Evolutionary conservation across 2,888 invertebrate genomes (phyloP), one percentile per base, ranked within the genome.

Genomic region (Platycheirus rosarum): DNA sequence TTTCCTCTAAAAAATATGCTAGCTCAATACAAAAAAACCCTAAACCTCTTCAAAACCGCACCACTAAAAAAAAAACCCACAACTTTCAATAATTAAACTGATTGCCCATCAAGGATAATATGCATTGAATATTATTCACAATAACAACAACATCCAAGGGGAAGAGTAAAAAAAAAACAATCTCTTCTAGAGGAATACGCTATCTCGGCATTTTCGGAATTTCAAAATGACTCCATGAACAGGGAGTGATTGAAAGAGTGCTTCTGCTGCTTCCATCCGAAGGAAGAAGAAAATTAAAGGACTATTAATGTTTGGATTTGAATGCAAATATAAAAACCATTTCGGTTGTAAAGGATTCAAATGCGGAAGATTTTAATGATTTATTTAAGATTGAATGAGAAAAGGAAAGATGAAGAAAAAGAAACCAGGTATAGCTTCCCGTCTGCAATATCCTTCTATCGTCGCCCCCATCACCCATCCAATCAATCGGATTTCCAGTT

Each of bases 321-420:
- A 42, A 76, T 80, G 80, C 65, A 76, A 76, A 80, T 71, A 14
- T 23, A 13, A 70, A 70, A 76, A 37, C 60, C 60, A 42, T 62
- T 51, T 2, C 57, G 60, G 70, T 76, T 66, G 60, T 71, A 70
- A 76, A 80, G 65, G 70, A 80, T 71, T 71, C 76, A 66, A 76
- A 76, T 37, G 76, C 80, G 80, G 80, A 80, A 80, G 80, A 80
- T 80, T 80, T 76, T 80, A 80, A 80, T 80, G 80, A 76, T 76
- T 80, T 76, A 70, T 76, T 70, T 80, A 66, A 69, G 49, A 69
- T 74, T 62, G 62, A 49, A 57, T 48, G 32, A 14, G 40, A 6
- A 60, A 46, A 44, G 35, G 13, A 70, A 44, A 29, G 14, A 65
- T 55, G 37, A 51, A 51, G 44, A 18, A 51, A 60, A 46, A 60